A percentile compares a stretch with the other conserved stretches of the same genome.
Evolutionary conservation across 1,140 invertebrate genomes (phyloP).

Genomic region (Ephestia elutella): DNA sequence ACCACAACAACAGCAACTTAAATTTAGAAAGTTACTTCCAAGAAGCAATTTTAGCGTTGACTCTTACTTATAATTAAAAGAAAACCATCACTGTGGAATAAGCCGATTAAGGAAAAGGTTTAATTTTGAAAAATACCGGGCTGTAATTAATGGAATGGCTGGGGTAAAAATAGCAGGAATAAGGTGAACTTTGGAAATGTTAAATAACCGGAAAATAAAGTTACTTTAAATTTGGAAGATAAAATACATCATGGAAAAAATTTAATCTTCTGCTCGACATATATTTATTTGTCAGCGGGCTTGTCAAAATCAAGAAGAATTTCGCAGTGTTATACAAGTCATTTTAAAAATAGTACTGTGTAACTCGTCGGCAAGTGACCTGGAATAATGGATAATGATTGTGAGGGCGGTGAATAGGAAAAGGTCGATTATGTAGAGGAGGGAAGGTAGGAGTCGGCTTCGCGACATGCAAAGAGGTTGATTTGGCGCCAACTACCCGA

Average conservation of each 20-base stretch:
- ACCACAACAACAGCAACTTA: background rate
- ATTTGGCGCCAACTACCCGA: conserved; percentile 40
- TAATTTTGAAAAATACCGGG: conserved; percentile 21
- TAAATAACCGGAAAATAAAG: too few relatives aligned
- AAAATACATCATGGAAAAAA: too few relatives aligned
- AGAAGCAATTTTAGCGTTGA: conserved; percentile 19
- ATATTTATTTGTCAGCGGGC: too few relatives aligned
- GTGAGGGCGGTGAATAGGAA: conserved; percentile 8
- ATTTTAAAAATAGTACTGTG: too few relatives aligned
- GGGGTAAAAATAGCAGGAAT: too few relatives aligned
- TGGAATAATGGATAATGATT: conserved; percentile 3
- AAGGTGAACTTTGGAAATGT: too few relatives aligned
- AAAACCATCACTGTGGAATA: conserved; percentile 24
- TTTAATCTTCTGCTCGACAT: too few relatives aligned
- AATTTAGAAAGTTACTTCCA: conserved; percentile 13
- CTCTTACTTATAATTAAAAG: conserved; percentile 30
- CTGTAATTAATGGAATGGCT: conserved; percentile 28
- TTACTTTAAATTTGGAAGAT: too few relatives aligned
- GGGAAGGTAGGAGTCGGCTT: background rate
- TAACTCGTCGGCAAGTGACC: background rate
- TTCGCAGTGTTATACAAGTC: too few relatives aligned
- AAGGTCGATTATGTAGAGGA: conserved; percentile 2
- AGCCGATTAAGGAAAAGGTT: conserved; percentile 38
- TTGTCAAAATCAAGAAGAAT: too few relatives aligned
- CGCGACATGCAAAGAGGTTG: conserved; percentile 15